Evolutionary conservation across 1,140 invertebrate species (phyloP), one percentile per base, ranked within the genome.

Genomic region (Tribolium madens): DNA sequence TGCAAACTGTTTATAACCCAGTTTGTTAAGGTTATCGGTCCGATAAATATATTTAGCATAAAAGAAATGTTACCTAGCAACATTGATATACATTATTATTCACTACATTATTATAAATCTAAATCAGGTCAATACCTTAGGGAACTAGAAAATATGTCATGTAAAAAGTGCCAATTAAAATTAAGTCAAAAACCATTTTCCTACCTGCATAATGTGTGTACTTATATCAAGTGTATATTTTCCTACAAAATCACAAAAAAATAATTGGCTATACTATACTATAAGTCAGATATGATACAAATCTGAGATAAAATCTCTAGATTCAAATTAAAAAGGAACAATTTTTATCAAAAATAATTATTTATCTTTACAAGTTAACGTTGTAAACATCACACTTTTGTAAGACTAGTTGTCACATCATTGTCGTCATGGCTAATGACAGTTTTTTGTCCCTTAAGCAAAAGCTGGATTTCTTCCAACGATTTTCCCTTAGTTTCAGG

Each of bases 401-500:
- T 50, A 7, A 50, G 13, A 50, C 13, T 50, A 57, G 5, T 21
- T 6, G 18, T 57, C 10, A 4, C 18, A 10, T 57, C 52, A 10
- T 42, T 42, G 7, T 52, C 50, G n/a, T 52, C 15, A 3, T 26
- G 14, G 52, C 15, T 57, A 57, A 5, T 7, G 13, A 21, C 52
- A 6, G 52, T 1, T 57, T 57, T 18, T 33, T 50, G 10, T 14
- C 81, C 82, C 68, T 84, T 84, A 12, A 86, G 77, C n/a, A 85
- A 80, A 14, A 83, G 78, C 81, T 91, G 90, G 77, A 95, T 93
- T 84, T 95, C 90, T 70, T 95, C 92, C n/a, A 95, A 85, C 2
- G 88, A 89, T 81, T 92, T 93, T 0, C 93, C 93, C 85, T 94
- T 94, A 0, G 94, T 96, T 86, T 96, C 94, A 0, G 93, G 92